Percentiles rank a stretch among this genome's conserved stretches.
Evolutionary conservation across 2,113 vertebrate species (phyloP).

Genomic region (Hirundichthys speculiger): DNA sequence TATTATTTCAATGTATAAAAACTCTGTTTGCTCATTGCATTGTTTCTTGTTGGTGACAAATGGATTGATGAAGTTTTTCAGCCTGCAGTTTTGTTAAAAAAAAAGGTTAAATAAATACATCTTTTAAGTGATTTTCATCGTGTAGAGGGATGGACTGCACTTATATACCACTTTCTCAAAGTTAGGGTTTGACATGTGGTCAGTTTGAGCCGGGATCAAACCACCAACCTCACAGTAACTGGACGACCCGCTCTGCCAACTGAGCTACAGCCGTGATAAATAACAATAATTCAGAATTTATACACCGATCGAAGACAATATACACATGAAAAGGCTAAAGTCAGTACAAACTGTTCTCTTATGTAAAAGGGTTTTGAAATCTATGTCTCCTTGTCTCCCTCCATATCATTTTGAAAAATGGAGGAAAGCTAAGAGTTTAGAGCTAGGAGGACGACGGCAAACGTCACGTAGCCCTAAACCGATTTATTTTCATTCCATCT

Average conservation of each 20-base stretch:
- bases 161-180: too few relatives aligned
- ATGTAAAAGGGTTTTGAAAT: too few relatives aligned
- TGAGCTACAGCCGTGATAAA: too few relatives aligned
- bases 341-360: too few relatives aligned
- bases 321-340: too few relatives aligned
- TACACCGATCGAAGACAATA: too few relatives aligned
- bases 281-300: neutral
- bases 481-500: constrained; percentile 50
- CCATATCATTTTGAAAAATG: constrained; percentile 58
- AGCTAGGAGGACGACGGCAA: constrained; percentile 8
- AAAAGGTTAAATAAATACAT: constrained; percentile 62
- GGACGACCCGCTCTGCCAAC: too few relatives aligned
- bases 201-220: too few relatives aligned
- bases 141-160: too few relatives aligned
- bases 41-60: constrained; percentile 28
- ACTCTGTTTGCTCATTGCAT: constrained; percentile 30
- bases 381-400: constrained; percentile 34
- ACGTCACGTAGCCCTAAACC: constrained; percentile 19
- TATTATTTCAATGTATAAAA: constrained; percentile 40
- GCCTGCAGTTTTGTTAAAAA: constrained; percentile 63
- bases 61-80: constrained; percentile 49
- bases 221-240: too few relatives aligned
- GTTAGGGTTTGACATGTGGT: too few relatives aligned
- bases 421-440: constrained; percentile 17
- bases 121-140: constrained; percentile 19